These are phyloP conservation scores for Nysson spinosus DNA, from an alignment of 2,888 invertebrate species.

Conservation along the genomic window DNA sequence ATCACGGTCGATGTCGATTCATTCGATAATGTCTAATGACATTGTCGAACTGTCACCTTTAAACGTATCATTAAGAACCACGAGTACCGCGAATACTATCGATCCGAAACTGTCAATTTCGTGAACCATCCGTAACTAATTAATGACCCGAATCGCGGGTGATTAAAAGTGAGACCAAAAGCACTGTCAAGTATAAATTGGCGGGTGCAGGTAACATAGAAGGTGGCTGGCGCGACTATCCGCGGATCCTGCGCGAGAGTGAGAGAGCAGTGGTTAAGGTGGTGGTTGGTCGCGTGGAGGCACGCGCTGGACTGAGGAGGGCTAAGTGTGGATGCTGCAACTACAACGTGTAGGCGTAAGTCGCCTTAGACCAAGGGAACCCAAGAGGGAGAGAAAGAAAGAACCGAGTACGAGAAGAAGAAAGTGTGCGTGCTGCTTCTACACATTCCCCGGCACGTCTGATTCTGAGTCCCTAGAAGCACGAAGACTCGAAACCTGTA, in stretches of 20 bases:
- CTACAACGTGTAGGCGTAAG: conserved; percentile 75
- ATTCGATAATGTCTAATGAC: too few species aligned
- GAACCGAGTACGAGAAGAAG: conserved; percentile 44
- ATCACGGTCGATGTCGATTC: too few species aligned
- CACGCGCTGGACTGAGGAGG: conserved; percentile 77
- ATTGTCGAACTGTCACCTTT: too few species aligned
- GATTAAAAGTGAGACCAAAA: conserved; percentile 46
- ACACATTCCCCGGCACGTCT: background rate
- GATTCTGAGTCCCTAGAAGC: background rate
- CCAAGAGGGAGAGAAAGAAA: conserved; percentile 51
- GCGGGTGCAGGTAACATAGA: conserved; percentile 41
- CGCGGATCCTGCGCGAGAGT: conserved; percentile 63
- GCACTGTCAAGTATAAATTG: conserved; percentile 46
- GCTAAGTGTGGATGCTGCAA: conserved; percentile 76
- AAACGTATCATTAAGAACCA: too few species aligned
- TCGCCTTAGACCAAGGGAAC: conserved; percentile 65
- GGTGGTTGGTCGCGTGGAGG: conserved; percentile 77
- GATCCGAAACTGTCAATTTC: background rate
- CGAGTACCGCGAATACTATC: too few species aligned
- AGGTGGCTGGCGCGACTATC: conserved; percentile 49
- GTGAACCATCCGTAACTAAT: background rate
- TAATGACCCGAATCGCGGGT: conserved; percentile 9
- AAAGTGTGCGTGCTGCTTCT: conserved; percentile 27
- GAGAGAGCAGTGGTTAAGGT: conserved; percentile 66
- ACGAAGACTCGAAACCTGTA: background rate